Percentiles rank a stretch among this genome's conserved stretches.
Evolutionary conservation across 2,888 invertebrate genomes (phyloP).

Genomic region (Automeris io): DNA sequence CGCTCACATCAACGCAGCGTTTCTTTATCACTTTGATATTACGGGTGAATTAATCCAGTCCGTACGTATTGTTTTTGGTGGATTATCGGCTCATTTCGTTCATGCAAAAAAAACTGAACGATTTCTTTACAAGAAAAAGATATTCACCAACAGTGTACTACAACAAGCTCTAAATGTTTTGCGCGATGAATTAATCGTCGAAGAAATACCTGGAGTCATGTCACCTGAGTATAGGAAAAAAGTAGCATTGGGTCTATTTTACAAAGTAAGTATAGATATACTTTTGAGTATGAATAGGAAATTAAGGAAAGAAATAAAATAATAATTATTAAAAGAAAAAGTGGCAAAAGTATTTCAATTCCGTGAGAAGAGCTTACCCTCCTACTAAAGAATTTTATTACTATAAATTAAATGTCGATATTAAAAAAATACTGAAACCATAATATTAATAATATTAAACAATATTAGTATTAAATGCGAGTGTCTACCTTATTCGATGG

Average conservation of each 20-base stretch:
- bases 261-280: conserved; percentile 68
- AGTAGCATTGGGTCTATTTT: conserved; percentile 79
- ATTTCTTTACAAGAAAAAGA: conserved; percentile 41
- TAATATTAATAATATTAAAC: no score
- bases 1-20: conserved; percentile 85
- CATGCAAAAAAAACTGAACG: conserved; percentile 80
- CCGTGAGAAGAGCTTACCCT: no score
- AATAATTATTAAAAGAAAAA: no score
- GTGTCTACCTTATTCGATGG: no score
- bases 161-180: conserved; percentile 73
- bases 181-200: conserved; percentile 63
- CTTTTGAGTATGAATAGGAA: not conserved
- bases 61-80: conserved; percentile 80
- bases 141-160: conserved; percentile 64
- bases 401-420: no score
- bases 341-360: no score
- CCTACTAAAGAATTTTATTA: no score
- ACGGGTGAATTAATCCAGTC: conserved; percentile 36
- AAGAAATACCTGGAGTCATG: conserved; percentile 72
- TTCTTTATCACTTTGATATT: conserved; percentile 76
- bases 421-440: no score
- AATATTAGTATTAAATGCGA: no score
- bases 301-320: not conserved
- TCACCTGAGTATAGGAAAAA: conserved; percentile 76
- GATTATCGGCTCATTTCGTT: conserved; percentile 65